phyloP scores from a whole-genome alignment of 2,113 vertebrate genomes.

The Morone saxatilis region DNA sequence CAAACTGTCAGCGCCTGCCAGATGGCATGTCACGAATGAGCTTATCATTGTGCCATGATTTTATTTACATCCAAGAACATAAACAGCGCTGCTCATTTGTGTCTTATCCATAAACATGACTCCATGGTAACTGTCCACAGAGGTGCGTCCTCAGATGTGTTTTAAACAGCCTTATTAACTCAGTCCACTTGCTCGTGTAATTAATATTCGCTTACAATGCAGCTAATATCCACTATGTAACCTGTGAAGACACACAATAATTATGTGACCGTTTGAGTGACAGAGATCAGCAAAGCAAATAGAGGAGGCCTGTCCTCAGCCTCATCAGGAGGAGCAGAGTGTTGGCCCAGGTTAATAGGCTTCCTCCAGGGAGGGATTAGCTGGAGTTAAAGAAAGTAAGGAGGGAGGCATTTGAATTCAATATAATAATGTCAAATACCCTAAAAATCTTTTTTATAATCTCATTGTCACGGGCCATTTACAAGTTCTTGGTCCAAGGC shows the following conservation, averaged over 20 bases:
- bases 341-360: slow-evolving; percentile 72
- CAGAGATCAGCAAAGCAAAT: slow-evolving; percentile 70
- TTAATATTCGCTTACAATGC: slow-evolving; percentile 72
- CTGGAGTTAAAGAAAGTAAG: slow-evolving; percentile 49
- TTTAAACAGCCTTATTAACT: slow-evolving; percentile 62
- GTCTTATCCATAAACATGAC: slow-evolving; percentile 36
- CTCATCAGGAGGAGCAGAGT: slow-evolving; percentile 36
- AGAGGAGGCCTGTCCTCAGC: slow-evolving; percentile 48
- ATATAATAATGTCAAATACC: slow-evolving; percentile 60
- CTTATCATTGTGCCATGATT: slow-evolving; percentile 64
- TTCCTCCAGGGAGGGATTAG: slow-evolving; percentile 68
- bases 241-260: slow-evolving; percentile 60
- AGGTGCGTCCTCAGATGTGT: slow-evolving; percentile 15
- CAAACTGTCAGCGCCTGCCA: slow-evolving; percentile 70
- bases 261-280: slow-evolving; percentile 68
- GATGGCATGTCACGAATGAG: slow-evolving; percentile 56
- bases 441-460: slow-evolving; percentile 46
- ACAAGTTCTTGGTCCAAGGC: slow-evolving; percentile 46
- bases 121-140: slow-evolving; percentile 47
- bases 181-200: slow-evolving; percentile 59
- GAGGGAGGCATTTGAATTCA: slow-evolving; percentile 49
- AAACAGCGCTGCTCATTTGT: slow-evolving; percentile 43
- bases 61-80: slow-evolving; percentile 70
- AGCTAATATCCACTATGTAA: slow-evolving; percentile 60
- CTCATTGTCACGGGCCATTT: slow-evolving; percentile 64